phyloP scores from a whole-genome alignment of 1,140 invertebrate species.

The Oreohelix idahoensis region DNA sequence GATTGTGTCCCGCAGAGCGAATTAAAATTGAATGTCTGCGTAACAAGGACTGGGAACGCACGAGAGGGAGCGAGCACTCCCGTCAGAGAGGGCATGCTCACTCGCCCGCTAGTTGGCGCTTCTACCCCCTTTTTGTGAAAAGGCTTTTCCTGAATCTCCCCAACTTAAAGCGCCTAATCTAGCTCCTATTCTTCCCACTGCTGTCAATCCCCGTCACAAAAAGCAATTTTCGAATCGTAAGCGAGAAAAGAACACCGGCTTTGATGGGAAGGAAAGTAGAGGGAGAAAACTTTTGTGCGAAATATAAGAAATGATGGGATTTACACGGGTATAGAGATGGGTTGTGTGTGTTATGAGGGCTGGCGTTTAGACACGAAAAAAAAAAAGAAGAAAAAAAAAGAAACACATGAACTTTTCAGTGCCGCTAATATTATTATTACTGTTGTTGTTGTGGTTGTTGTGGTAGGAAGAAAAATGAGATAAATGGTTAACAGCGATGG shows the following conservation, averaged over 20 bases:
- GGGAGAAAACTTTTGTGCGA: constrained; percentile 8
- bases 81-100: neutral
- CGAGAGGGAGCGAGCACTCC: constrained; percentile 14
- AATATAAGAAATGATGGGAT: constrained; percentile 1
- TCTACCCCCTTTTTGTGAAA: constrained; percentile 1
- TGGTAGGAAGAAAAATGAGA: neutral
- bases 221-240: constrained; percentile 17
- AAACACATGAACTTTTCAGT: too few species aligned
- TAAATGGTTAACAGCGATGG: neutral
- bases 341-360: neutral
- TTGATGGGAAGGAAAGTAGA: neutral
- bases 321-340: neutral
- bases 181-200: constrained; percentile 6
- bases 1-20: constrained; percentile 21
- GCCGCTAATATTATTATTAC: too few species aligned
- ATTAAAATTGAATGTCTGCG: constrained; percentile 27
- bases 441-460: neutral
- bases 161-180: constrained; percentile 27
- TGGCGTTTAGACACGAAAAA: neutral
- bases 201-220: constrained; percentile 16
- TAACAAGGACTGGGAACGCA: neutral
- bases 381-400: too few species aligned
- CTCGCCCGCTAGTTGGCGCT: constrained; percentile 10
- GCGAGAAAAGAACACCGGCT: constrained; percentile 13
- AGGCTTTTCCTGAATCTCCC: constrained; percentile 22